Evolutionary conservation across 1,140 invertebrate species (phyloP).

Genomic region (Drosophila miranda): DNA sequence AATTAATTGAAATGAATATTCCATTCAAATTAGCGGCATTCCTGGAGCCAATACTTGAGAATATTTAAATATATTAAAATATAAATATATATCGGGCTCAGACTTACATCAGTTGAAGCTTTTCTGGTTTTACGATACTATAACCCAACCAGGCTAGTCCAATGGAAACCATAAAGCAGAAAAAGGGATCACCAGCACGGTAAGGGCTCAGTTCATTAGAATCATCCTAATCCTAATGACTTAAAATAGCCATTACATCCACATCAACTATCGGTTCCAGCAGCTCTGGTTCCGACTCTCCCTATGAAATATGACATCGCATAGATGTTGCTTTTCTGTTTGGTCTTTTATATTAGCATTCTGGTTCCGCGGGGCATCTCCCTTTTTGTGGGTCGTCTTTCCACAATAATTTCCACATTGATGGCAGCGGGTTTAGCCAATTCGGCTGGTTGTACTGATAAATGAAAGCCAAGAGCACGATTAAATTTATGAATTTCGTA

Average conservation of each 20-base stretch:
- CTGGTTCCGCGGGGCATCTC: neutral
- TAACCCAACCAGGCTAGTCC: neutral
- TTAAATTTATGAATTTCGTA: neutral
- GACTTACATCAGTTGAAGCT: constrained; percentile 54
- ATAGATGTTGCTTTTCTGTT: constrained; percentile 46
- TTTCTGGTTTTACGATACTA: neutral
- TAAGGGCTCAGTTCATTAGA: constrained; percentile 11
- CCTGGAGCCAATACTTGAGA: too few species aligned
- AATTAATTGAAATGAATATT: constrained; percentile 53
- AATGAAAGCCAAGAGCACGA: too few species aligned
- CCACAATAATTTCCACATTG: constrained; percentile 5
- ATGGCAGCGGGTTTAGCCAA: constrained; percentile 15
- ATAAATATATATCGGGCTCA: constrained; percentile 3
- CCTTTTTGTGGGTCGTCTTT: too few species aligned
- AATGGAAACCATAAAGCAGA: constrained; percentile 17
- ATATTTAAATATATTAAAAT: too few species aligned
- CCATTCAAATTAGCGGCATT: too few species aligned
- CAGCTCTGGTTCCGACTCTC: too few species aligned
- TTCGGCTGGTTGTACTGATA: constrained; percentile 1
- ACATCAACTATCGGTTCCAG: neutral
- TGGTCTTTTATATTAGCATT: constrained; percentile 28
- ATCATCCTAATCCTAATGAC: constrained; percentile 20
- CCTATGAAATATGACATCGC: constrained; percentile 42
- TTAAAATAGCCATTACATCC: constrained; percentile 43
- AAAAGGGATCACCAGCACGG: constrained; percentile 9